Conservation (phyloP, 2,797 vertebrate species). For the Karalla daura region DNA sequence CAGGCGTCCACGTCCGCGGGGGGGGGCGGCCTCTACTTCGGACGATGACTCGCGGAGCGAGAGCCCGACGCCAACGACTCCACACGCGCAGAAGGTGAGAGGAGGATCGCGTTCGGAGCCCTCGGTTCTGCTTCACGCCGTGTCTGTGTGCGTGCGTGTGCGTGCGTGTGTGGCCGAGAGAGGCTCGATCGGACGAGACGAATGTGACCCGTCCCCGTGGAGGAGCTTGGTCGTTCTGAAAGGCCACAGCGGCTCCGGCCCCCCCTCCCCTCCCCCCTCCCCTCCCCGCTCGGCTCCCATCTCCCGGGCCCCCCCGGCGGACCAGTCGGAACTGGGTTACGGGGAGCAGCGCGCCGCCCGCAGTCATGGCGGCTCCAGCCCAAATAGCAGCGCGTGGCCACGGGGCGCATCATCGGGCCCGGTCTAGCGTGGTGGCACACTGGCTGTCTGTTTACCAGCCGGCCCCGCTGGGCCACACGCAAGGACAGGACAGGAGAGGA, state of each 20-base stretch:
- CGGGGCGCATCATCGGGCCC: slow-evolving; percentile 36
- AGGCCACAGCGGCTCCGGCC: slow-evolving; percentile 17
- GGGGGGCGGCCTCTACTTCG: slow-evolving; percentile 11
- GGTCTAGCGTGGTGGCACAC: slow-evolving; percentile 20
- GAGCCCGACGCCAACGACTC: slow-evolving; percentile 21
- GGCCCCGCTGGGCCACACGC: slow-evolving; percentile 23
- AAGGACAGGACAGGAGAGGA: slow-evolving; percentile 31
- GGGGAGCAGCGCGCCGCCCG: slow-evolving; percentile 58
- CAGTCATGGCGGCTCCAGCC: slow-evolving; percentile 65
- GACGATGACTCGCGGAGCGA: slow-evolving; percentile 34
- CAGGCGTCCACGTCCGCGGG: slow-evolving; percentile 48
- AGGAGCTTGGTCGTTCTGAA: too few relatives aligned
- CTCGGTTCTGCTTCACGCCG: too few relatives aligned
- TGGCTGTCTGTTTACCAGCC: slow-evolving; percentile 28
- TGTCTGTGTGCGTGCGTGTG: too few relatives aligned
- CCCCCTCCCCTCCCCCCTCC: not conserved
- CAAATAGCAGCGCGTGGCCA: slow-evolving; percentile 61
- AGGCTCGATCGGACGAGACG: too few relatives aligned
- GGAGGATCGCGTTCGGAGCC: slow-evolving; percentile 8
- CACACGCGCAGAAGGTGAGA: slow-evolving; percentile 62
- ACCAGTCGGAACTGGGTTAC: slow-evolving; percentile 69
- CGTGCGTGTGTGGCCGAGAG: too few relatives aligned
- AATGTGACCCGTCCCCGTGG: too few relatives aligned
- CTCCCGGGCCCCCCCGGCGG: slow-evolving; percentile 45
- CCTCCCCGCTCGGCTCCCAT: slow-evolving; percentile 25